These are phyloP conservation scores for Isoperla grammatica DNA, from an alignment of 2,888 invertebrate genomes.

Conservation along the genomic window DNA sequence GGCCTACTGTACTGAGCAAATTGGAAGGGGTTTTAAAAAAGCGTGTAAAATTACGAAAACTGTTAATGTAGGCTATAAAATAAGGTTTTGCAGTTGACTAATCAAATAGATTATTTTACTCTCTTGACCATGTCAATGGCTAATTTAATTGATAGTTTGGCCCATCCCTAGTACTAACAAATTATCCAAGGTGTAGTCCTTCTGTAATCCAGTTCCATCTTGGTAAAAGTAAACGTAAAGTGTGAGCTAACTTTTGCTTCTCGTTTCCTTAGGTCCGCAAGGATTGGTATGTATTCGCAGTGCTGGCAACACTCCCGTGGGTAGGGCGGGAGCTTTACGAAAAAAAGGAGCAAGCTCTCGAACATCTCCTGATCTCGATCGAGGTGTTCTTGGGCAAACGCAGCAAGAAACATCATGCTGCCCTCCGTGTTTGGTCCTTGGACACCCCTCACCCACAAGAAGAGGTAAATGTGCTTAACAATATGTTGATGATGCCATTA, in stretches of 20 bases:
- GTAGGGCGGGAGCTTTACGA: slow-evolving; percentile 94
- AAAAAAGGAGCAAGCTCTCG: slow-evolving; percentile 90
- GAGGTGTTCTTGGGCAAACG: slow-evolving; percentile 90
- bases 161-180: no score
- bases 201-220: no score
- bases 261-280: slow-evolving; percentile 47
- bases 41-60: not conserved
- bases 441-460: slow-evolving; percentile 95
- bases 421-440: slow-evolving; percentile 90
- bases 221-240: no score
- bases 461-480: no score
- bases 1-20: no score
- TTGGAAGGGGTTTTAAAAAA: not conserved
- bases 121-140: no score
- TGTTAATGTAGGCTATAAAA: no score
- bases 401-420: slow-evolving; percentile 87
- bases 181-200: no score
- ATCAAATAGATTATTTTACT: no score
- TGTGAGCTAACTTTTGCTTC: slow-evolving; percentile 45
- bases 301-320: slow-evolving; percentile 91
- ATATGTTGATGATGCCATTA: no score
- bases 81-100: no score
- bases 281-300: slow-evolving; percentile 64
- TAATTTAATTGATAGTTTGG: no score
- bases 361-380: slow-evolving; percentile 82